Base-by-base conservation (phyloP, 1,140 invertebrate genomes). In the Steinernema feltiae region DNA sequence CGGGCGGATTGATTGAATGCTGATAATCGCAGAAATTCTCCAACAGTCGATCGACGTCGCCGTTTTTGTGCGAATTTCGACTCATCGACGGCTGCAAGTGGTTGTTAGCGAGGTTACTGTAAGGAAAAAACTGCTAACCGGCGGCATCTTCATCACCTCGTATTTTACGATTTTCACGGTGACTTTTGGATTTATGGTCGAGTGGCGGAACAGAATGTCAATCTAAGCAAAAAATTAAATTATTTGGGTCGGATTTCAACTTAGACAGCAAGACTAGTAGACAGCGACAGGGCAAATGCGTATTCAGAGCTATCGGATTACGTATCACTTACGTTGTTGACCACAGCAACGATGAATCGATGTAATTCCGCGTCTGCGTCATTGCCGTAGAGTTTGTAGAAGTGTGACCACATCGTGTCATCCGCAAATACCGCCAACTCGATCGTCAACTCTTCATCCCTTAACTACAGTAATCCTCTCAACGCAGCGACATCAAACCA, bases 371-470 rank as follows among this genome's bases (percentile, higher is more conserved):
- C 75, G 12, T 80, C 79, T 1, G 79, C 79, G 46, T 74, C 53
- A 17, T 72, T 74, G 1, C 76, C 75, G 69, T 80, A 80, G 53
- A 80, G 76, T 32, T 80, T 74, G 21, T 75, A 30, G 71, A 80
- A 80, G 63, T 80, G 78, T 1, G 69, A 73, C 79, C 79, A 80
- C 78, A 80, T 74, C 12, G 74, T 76, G 30, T 80, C 79, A 53
- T 80, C 79, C 1, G 76, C 79, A 71, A 80, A 80, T 1, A 80
- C 78, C 3, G 78, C 79, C 70, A 80, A 73, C 48, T 80, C 79
- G 15, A 80, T 78, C 3, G 76, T 80, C 30, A 80, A 48, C 27
- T 41, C 35, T 31, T 72, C 71, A 18, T 77, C 73, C 0, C 69
- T 70, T 35, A 70, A 29, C 27, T 29, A 29, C 18, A 46, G 70